Evolutionary conservation across 2,888 invertebrate genomes (phyloP).

Genomic region (Choristoneura rosaceana): DNA sequence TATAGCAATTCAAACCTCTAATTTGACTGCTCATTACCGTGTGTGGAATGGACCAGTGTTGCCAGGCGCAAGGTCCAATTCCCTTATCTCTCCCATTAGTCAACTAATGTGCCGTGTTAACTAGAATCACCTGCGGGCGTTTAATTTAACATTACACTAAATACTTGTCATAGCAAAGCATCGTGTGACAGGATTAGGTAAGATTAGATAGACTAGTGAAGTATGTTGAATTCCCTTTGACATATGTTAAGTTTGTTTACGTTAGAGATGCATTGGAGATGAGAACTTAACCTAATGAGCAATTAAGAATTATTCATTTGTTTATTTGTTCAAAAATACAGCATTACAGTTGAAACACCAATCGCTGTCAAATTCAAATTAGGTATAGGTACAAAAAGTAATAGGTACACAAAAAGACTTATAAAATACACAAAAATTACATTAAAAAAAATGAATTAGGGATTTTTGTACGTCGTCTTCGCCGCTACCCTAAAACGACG

Average conservation of each 20-base stretch:
- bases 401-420: no score
- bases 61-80: conserved; percentile 27
- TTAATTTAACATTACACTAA: conserved; percentile 42
- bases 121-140: conserved; percentile 26
- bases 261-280: not conserved
- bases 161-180: conserved; percentile 28
- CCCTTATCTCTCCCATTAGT: conserved; percentile 33
- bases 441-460: no score
- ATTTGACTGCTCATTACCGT: conserved; percentile 7
- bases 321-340: no score
- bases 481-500: no score
- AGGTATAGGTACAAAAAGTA: no score
- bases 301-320: no score
- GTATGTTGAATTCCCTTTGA: not conserved
- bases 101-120: conserved; percentile 18
- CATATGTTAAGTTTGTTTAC: not conserved
- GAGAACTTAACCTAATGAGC: no score
- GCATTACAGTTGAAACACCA: no score
- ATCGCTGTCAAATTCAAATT: no score
- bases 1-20: not conserved
- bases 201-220: conserved; percentile 19
- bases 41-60: conserved; percentile 11
- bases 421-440: no score
- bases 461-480: no score
- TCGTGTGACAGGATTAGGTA: conserved; percentile 25